phyloP scores from a whole-genome alignment of 2,113 vertebrate species.

The Saguinus midas region DNA sequence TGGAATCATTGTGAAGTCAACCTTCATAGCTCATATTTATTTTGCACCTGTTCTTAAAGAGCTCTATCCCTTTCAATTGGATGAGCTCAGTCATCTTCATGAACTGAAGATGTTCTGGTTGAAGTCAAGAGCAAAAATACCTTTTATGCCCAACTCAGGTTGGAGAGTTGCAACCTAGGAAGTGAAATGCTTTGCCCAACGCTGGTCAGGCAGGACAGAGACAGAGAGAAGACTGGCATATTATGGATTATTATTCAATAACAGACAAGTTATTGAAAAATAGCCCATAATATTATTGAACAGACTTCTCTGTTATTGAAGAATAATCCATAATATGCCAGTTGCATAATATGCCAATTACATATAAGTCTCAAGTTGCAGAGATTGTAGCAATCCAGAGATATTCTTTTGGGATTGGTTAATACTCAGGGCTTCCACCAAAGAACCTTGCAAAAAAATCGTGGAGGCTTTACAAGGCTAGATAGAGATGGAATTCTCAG shows the following conservation, averaged over 20 bases:
- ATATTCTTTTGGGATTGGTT: neutral
- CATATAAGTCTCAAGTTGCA: neutral
- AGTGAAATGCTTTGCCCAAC: neutral
- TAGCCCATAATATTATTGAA: no score
- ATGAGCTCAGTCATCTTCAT: constrained; percentile 8
- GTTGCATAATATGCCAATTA: no score
- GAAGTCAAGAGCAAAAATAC: constrained; percentile 6
- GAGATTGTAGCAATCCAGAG: neutral
- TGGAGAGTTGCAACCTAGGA: neutral
- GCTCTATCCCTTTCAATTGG: neutral
- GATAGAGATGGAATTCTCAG: neutral
- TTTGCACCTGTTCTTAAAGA: constrained; percentile 56
- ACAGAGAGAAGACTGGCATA: neutral
- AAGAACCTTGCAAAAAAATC: neutral
- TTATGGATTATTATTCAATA: neutral
- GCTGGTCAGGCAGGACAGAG: neutral
- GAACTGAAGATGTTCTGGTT: neutral
- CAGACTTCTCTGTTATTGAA: no score
- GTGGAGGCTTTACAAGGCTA: neutral
- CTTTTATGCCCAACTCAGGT: neutral
- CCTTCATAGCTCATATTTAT: constrained; percentile 13
- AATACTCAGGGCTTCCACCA: neutral
- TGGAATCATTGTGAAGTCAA: constrained; percentile 29
- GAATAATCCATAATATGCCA: no score
- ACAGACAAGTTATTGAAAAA: neutral